Evolutionary conservation across 2,113 vertebrate genomes (phyloP).

Genomic region (Melanerpes aurifrons): DNA sequence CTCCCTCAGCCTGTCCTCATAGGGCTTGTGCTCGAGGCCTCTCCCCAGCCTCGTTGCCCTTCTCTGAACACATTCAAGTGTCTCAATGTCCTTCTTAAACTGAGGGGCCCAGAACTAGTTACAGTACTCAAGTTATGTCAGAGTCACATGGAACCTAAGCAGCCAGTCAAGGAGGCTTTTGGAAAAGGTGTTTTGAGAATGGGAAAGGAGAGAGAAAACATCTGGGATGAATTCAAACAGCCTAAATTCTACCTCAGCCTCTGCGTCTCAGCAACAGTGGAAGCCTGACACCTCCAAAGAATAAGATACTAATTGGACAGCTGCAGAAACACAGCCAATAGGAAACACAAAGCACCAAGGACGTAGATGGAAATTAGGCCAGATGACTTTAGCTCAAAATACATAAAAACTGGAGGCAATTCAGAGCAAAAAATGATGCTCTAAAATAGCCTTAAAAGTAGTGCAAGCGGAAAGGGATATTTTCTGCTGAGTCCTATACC

Average conservation of each 20-base stretch:
- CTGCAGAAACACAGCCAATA: conserved; percentile 5
- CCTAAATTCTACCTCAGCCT: background rate
- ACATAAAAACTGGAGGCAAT: conserved; percentile 27
- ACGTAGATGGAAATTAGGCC: background rate
- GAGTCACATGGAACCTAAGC: background rate
- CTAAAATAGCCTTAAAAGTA: conserved; percentile 37
- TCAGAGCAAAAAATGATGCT: background rate
- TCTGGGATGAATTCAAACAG: background rate
- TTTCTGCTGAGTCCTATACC: background rate
- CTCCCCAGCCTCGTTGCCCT: too few species aligned
- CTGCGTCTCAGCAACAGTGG: background rate
- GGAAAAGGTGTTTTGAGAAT: background rate
- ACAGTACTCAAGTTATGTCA: background rate
- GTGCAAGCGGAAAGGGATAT: background rate
- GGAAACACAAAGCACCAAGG: background rate
- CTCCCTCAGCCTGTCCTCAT: too few species aligned
- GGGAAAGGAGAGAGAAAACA: background rate
- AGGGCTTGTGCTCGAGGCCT: too few species aligned
- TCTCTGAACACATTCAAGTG: too few species aligned
- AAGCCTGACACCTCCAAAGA: background rate
- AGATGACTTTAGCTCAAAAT: conserved; percentile 41
- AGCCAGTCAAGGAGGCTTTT: background rate
- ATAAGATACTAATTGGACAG: conserved; percentile 2
- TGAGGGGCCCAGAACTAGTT: too few species aligned
- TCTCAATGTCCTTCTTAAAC: too few species aligned